These are phyloP conservation scores for Pristionchus pacificus DNA, from an alignment of 1,140 invertebrate genomes.

Conservation along the genomic window DNA sequence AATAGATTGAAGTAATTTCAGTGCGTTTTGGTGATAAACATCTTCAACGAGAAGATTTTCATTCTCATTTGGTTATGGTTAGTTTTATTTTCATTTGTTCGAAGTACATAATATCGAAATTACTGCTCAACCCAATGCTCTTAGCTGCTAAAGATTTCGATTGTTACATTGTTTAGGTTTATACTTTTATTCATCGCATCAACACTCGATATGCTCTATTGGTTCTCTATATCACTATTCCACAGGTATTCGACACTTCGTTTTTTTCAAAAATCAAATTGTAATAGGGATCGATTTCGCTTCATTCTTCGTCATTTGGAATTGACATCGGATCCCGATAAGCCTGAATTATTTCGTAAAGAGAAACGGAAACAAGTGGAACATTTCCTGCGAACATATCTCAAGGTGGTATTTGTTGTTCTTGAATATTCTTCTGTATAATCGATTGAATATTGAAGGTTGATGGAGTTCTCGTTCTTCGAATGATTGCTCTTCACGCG, in stretches of 20 bases:
- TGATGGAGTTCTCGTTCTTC: constrained; percentile 51
- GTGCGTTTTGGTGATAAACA: constrained; percentile 64
- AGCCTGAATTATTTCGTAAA: constrained; percentile 55
- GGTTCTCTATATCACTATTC: constrained; percentile 56
- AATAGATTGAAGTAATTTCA: too few relatives aligned
- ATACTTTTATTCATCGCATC: constrained; percentile 62
- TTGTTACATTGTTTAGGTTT: constrained; percentile 39
- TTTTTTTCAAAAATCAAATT: not conserved
- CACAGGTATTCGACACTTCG: constrained; percentile 31
- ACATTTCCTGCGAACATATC: constrained; percentile 54
- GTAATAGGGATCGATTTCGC: constrained; percentile 46
- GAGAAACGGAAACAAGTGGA: constrained; percentile 57
- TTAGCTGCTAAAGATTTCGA: not conserved
- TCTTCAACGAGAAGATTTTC: constrained; percentile 64
- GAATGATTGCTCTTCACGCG: constrained; percentile 56
- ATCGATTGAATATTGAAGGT: constrained; percentile 36
- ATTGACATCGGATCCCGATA: constrained; percentile 55
- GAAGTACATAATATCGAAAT: too few relatives aligned
- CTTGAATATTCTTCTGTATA: constrained; percentile 9
- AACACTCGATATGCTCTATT: constrained; percentile 56
- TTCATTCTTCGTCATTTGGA: constrained; percentile 55
- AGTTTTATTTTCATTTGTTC: too few relatives aligned
- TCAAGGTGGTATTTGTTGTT: constrained; percentile 44
- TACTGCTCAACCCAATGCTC: not conserved
- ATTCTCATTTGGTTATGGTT: constrained; percentile 63